Percentiles rank a stretch among this genome's conserved stretches.
phyloP scores from a whole-genome alignment of 2,113 vertebrate species.

The Tetrax tetrax region DNA sequence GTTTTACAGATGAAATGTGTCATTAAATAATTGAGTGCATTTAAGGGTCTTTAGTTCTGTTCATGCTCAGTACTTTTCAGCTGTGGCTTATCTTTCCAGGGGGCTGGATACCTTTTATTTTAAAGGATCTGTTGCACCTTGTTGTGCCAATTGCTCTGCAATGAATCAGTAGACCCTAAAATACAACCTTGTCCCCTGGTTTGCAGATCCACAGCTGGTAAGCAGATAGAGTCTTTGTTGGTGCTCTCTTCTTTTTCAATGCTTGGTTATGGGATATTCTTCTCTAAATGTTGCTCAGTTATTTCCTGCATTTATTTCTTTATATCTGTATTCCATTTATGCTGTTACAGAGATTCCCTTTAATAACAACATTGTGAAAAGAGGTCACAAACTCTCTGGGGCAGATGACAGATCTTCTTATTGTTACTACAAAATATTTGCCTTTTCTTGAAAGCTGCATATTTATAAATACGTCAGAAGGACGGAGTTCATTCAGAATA shows the following conservation, averaged over 20 bases:
- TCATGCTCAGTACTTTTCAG: background rate
- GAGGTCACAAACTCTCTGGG: background rate
- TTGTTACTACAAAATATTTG: background rate
- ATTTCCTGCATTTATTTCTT: background rate
- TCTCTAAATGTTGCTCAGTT: background rate
- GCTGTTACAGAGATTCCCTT: background rate
- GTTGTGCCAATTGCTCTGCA: background rate
- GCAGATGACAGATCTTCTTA: background rate
- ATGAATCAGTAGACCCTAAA: background rate
- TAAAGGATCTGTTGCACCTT: background rate
- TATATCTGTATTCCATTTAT: background rate
- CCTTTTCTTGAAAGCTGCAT: background rate
- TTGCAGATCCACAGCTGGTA: background rate
- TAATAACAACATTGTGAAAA: background rate
- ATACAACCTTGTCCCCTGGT: background rate
- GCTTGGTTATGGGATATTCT: background rate
- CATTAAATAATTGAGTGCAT: background rate
- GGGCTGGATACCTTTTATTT: background rate
- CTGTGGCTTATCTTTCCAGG: background rate
- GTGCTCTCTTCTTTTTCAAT: background rate
- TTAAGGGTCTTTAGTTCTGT: background rate
- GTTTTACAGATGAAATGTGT: background rate
- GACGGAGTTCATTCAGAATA: background rate
- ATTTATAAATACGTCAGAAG: background rate
- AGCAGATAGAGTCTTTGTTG: background rate